Conservation (phyloP, 92 coral and sea anemone species). For the Virgularia gustaviana region DNA sequence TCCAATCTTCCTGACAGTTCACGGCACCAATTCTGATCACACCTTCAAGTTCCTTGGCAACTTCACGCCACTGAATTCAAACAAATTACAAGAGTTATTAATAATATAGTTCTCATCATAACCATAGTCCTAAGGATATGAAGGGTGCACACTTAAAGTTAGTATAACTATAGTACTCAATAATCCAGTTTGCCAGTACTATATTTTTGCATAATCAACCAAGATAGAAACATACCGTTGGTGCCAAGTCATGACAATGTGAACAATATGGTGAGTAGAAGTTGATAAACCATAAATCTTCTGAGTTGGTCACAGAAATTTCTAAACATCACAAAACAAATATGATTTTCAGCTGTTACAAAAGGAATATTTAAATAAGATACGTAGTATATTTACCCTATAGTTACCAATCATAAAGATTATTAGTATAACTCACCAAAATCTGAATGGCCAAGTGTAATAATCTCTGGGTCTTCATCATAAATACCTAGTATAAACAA, state of each 20-base stretch:
- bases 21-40: conserved; percentile 98
- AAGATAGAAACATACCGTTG: conserved; percentile 96
- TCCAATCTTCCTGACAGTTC: conserved; percentile 98
- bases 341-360: background rate
- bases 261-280: conserved; percentile 96
- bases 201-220: no score
- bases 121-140: no score
- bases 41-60: conserved; percentile 93
- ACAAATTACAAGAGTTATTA: background rate
- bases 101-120: no score
- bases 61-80: conserved; percentile 86
- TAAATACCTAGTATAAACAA: conserved; percentile 64
- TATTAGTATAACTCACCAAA: conserved; percentile 61
- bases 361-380: background rate
- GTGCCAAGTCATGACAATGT: conserved; percentile 96
- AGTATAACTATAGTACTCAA: no score
- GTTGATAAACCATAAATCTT: conserved; percentile 93
- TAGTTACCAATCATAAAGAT: no score
- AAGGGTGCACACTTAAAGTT: no score
- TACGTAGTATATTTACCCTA: background rate
- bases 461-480: conserved; percentile 93
- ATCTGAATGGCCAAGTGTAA: conserved; percentile 89
- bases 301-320: conserved; percentile 89
- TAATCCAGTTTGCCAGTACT: background rate
- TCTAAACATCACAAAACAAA: conserved; percentile 46